Conservation (phyloP, 2,113 vertebrate genomes). For the Tragulus kanchil region DNA sequence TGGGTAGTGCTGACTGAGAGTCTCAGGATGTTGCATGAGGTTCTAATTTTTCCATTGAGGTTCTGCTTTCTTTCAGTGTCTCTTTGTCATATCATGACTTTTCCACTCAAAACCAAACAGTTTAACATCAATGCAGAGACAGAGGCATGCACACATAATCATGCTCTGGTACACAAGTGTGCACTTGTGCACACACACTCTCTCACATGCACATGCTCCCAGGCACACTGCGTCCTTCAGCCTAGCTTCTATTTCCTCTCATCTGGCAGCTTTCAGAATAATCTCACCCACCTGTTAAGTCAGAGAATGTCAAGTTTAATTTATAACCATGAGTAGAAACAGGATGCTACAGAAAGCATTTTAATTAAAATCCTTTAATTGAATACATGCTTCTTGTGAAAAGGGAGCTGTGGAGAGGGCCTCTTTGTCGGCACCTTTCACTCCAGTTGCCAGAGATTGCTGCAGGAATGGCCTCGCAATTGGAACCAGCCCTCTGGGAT, state of each 20-base stretch:
- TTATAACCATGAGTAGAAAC: constrained; percentile 90
- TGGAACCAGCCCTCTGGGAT: constrained; percentile 84
- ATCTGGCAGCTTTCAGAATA: constrained; percentile 91
- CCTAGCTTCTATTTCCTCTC: constrained; percentile 86
- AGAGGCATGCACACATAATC: background rate
- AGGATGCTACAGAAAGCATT: constrained; percentile 91
- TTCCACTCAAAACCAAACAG: constrained; percentile 51
- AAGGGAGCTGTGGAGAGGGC: constrained; percentile 86
- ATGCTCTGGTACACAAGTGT: constrained; percentile 58
- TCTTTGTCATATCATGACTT: background rate
- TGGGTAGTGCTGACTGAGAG: background rate
- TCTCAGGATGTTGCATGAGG: background rate
- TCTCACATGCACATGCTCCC: background rate
- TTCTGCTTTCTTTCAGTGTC: constrained; percentile 49
- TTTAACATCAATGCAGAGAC: constrained; percentile 65
- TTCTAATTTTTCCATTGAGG: background rate
- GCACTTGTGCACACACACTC: background rate
- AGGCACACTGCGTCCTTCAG: constrained; percentile 77
- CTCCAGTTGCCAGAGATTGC: constrained; percentile 80
- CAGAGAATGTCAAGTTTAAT: constrained; percentile 91
- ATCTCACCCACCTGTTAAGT: constrained; percentile 92
- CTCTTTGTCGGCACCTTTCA: constrained; percentile 87
- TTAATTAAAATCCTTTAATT: constrained; percentile 93
- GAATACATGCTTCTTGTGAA: constrained; percentile 89
- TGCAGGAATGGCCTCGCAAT: constrained; percentile 76